Conservation (phyloP, 2,888 invertebrate species). For the Rhagonycha lutea region DNA sequence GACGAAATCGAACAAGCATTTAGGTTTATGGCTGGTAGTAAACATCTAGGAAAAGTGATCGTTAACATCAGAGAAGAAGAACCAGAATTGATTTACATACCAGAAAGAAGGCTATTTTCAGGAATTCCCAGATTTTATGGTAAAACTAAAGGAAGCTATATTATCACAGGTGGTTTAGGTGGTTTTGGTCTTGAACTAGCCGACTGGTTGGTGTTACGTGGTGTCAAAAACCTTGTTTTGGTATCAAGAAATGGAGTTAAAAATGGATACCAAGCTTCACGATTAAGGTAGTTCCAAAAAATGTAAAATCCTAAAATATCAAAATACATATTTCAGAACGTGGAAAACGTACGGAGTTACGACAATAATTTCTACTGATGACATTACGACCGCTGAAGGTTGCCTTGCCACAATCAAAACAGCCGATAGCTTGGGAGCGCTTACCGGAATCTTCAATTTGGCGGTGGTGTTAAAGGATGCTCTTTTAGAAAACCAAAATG, state of each 20-base stretch:
- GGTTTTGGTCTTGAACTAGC: too few relatives aligned
- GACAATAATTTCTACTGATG: conserved; percentile 70
- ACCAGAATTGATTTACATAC: conserved; percentile 46
- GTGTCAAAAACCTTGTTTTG: too few relatives aligned
- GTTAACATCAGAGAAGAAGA: conserved; percentile 51
- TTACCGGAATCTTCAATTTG: too few relatives aligned
- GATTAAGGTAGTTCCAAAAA: conserved; percentile 61
- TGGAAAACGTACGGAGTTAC: conserved; percentile 75
- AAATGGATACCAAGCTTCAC: conserved; percentile 80
- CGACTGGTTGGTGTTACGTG: too few relatives aligned
- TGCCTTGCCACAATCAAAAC: conserved; percentile 70
- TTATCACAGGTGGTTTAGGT: too few relatives aligned
- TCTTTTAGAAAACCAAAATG: too few relatives aligned
- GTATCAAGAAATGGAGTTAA: conserved; percentile 79
- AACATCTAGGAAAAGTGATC: conserved; percentile 78
- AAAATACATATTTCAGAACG: conserved; percentile 52
- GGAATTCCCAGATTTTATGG: too few relatives aligned
- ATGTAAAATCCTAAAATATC: background rate
- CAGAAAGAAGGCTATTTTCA: too few relatives aligned
- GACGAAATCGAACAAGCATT: conserved; percentile 75
- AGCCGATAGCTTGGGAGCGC: conserved; percentile 66
- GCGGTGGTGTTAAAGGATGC: too few relatives aligned
- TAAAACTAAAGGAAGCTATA: too few relatives aligned
- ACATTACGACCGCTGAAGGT: conserved; percentile 72
- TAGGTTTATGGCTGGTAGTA: conserved; percentile 67